Base-by-base conservation (phyloP, 2,113 vertebrate genomes). In the Oostethus manadensis region DNA sequence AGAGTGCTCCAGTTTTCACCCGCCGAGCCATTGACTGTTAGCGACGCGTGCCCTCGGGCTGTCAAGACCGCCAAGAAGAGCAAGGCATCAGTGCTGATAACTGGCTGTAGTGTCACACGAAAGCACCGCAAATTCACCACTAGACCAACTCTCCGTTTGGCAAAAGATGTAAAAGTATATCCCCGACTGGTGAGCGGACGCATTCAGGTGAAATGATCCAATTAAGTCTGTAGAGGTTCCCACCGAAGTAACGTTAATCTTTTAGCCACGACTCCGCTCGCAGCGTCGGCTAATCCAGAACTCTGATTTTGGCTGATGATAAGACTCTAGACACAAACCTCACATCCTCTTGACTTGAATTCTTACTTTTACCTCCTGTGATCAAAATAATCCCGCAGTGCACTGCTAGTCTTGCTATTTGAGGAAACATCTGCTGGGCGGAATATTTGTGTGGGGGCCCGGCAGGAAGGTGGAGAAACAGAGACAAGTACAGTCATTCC, bases 391-490 rank as follows among this genome's bases (percentile, higher is more conserved):
- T 38, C 35, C 49, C 35, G 74, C 56, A 21, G 42, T n/a, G n/a
- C 61, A 68, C 55, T 64, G 40, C 56, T 53, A 17, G 53, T 57
- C 53, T 78, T 71, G 60, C 64, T 70, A 65, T 74, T 35, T 29
- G 64, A 78, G 77, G 75, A 86, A 83, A 76, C 82, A 86, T 84
- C 83, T 87, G 81, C 76, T 56, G 42, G 51, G 46, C 38, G 38
- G 38, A 42, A 13, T 42, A 56, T 57, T 62, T 61, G 78, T 73
- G 62, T 15, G 22, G 51, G 26, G 64, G 16, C 65, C 59, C 48
- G 62, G 62, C 20, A 70, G 22, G 57, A 55, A 66, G 51, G 43
- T 55, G 13, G 49, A 51, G 21, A 46, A 73, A 55, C 48, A 50
- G 20, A 51, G 59, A 48, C 46, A 14, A 42, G 38, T 42, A 42